phyloP scores from a whole-genome alignment of 92 coral and sea anemone species.

The Umimayanthus kanabou region DNA sequence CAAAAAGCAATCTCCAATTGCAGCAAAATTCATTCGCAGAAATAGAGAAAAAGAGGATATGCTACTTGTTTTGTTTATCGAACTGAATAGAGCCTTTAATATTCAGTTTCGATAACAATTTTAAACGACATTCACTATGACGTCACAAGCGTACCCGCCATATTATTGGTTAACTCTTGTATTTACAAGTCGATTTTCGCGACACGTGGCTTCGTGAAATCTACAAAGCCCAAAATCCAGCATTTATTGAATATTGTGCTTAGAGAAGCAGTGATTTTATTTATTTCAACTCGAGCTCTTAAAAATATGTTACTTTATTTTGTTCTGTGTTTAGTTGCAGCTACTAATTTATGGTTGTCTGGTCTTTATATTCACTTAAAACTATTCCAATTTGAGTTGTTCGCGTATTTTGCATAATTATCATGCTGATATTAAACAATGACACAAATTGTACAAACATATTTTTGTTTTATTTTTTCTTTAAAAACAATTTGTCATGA shows the following conservation, averaged over 20 bases:
- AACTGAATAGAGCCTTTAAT: neutral
- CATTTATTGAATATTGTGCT: neutral
- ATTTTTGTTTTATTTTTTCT: neutral
- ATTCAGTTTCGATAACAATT: neutral
- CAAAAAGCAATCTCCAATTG: neutral
- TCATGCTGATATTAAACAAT: neutral
- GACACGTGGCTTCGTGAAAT: constrained; percentile 36
- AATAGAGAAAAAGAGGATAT: neutral
- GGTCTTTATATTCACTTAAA: neutral
- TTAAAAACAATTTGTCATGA: too few species aligned
- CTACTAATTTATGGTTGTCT: neutral
- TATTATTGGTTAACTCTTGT: neutral
- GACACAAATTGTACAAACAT: neutral
- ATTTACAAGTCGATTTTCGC: constrained; percentile 12
- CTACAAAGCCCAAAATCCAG: neutral
- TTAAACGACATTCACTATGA: constrained; percentile 23
- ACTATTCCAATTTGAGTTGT: neutral
- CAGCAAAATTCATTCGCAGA: constrained; percentile 12
- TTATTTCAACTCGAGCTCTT: neutral
- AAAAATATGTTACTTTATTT: neutral
- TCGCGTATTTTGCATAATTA: constrained; percentile 2
- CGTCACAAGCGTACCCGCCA: constrained; percentile 19
- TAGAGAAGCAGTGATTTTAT: neutral
- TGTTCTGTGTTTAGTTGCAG: neutral
- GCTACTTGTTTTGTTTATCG: constrained; percentile 17